Evolutionary conservation across 2,113 vertebrate species (phyloP), one percentile per base, ranked within the genome.

Genomic region (Caracal caracal): DNA sequence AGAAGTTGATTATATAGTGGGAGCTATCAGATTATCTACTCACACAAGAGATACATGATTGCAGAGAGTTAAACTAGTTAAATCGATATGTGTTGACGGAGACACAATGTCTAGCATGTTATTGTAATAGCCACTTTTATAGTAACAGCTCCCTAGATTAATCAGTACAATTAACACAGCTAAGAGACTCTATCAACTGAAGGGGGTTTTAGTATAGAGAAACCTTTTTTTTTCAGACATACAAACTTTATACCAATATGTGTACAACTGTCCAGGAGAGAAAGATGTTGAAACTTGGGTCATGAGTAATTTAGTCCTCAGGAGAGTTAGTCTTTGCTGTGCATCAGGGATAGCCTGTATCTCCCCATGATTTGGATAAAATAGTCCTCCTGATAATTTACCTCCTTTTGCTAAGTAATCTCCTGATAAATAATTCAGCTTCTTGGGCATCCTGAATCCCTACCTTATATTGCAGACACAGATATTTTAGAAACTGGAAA

Each of bases 371-470:
- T 76, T 20, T 86, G 88, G 78, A 88, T 79, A 37, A 94, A 96
- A 88, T 15, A 10, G 83, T 88, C 88, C 70, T 95, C 71, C n/a
- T 80, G 92, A 93, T 89, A 91, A 96, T 94, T 95, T 91, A 95
- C 92, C 85, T 96, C 68, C 56, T 75, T 96, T 78, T 95, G 86
- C 88, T 95, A 94, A 94, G 97, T 79, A 85, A 97, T 93, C 85
- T 86, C 73, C 81, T 96, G 10, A 95, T 97, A 97, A 95, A 97
- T 95, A 95, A 96, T 96, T 97, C 92, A 97, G 94, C 28, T 85
- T 90, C 86, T 53, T 83, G 79, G 93, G 71, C 81, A 97, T 93
- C 71, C 71, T 63, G 70, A 90, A 71, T 88, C 73, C 59, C 75
- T 71, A 49, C 33, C n/a, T 90, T 88, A 84, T 6, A 63, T 4